Percentiles rank a stretch among this genome's conserved stretches.
Evolutionary conservation across 2,888 invertebrate genomes (phyloP).

Genomic region (Epistrophella euchroma): DNA sequence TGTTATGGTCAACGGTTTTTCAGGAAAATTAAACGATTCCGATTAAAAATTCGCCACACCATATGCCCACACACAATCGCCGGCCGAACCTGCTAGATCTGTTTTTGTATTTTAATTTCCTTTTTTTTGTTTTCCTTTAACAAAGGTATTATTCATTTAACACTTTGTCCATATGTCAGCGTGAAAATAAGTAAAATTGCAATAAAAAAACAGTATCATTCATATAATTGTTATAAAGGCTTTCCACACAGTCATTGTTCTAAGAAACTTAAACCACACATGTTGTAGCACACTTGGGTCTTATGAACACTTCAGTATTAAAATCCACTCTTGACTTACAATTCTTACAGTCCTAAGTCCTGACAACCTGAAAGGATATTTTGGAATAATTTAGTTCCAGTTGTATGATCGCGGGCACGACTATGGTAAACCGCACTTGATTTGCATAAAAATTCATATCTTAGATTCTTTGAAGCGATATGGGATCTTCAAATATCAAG

Average conservation of each 20-base stretch:
- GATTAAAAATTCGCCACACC: slow-evolving; percentile 72
- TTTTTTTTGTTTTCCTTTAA: background rate
- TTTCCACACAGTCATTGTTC: slow-evolving; percentile 8
- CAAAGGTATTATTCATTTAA: slow-evolving; percentile 6
- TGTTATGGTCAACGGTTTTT: slow-evolving; percentile 35
- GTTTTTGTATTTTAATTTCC: slow-evolving; percentile 11
- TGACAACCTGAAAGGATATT: slow-evolving; percentile 20
- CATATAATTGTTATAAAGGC: too few species aligned
- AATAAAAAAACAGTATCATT: slow-evolving; percentile 49
- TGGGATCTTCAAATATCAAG: slow-evolving; percentile 18
- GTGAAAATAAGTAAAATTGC: slow-evolving; percentile 51
- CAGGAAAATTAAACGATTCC: slow-evolving; percentile 59
- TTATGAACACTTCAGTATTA: background rate
- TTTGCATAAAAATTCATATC: slow-evolving; percentile 39
- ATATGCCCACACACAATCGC: slow-evolving; percentile 36
- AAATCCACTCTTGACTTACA: background rate
- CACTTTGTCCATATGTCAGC: slow-evolving; percentile 51
- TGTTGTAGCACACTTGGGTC: background rate
- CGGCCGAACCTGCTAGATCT: slow-evolving; percentile 24
- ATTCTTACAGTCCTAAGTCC: too few species aligned
- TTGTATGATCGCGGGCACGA: slow-evolving; percentile 12
- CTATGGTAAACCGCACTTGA: slow-evolving; percentile 29
- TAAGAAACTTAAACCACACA: slow-evolving; percentile 18
- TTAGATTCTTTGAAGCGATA: slow-evolving; percentile 17
- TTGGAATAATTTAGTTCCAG: slow-evolving; percentile 69